Conservation (phyloP, 2,797 vertebrate species). For the Urosaurus nigricauda region DNA sequence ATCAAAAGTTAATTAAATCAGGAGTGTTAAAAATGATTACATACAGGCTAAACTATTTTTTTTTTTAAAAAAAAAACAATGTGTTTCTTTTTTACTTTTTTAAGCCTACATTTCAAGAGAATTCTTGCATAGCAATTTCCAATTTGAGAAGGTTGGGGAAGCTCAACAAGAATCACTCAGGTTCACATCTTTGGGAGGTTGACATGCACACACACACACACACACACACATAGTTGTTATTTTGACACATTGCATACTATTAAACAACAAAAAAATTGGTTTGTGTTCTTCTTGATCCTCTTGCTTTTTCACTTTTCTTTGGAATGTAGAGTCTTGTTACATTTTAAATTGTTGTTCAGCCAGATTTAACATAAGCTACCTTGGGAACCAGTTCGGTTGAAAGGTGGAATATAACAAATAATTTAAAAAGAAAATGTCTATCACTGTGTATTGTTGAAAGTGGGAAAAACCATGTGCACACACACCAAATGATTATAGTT, state of each 20-base stretch:
- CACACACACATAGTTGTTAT: too few relatives aligned
- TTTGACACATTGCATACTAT: neutral
- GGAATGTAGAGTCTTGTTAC: neutral
- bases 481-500: constrained; percentile 30
- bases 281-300: neutral
- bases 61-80: constrained; percentile 39
- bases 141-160: neutral
- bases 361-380: constrained; percentile 3
- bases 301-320: neutral
- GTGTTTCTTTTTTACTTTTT: constrained; percentile 20
- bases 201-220: neutral
- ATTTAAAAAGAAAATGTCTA: constrained; percentile 15
- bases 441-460: constrained; percentile 43
- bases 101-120: constrained; percentile 32
- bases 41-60: constrained; percentile 4
- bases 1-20: neutral
- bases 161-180: neutral
- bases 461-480: constrained; percentile 39
- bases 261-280: neutral
- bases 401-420: neutral
- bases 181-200: neutral
- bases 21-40: neutral
- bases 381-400: neutral
- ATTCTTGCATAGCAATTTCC: constrained; percentile 7
- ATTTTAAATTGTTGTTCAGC: neutral